These are phyloP conservation scores for Carcharodon carcharias DNA, from an alignment of 2,797 vertebrate genomes.

Conservation along the genomic window DNA sequence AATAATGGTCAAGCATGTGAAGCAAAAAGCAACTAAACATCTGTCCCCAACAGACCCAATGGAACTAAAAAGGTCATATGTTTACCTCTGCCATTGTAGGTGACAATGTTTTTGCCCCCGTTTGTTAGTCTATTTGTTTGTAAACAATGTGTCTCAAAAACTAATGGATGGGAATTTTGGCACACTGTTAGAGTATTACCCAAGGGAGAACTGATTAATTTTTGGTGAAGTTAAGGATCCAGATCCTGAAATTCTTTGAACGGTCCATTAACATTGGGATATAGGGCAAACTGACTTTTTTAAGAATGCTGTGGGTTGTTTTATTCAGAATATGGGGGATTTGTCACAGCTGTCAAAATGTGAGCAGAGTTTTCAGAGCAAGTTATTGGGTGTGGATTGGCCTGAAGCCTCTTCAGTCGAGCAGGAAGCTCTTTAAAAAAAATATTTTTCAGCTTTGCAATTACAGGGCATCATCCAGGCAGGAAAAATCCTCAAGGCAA, in stretches of 20 bases:
- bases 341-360: neutral
- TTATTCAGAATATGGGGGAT: neutral
- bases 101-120: neutral
- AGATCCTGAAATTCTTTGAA: neutral
- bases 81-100: neutral
- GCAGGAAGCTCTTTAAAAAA: neutral
- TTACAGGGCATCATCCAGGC: neutral
- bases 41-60: neutral
- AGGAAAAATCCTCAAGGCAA: neutral
- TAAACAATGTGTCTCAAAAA: too few species aligned
- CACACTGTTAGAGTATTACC: too few species aligned
- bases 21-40: neutral
- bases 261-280: neutral
- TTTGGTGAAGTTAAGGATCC: too few species aligned
- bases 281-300: neutral
- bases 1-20: neutral
- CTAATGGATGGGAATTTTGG: too few species aligned
- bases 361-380: neutral
- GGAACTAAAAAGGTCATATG: neutral
- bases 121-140: neutral
- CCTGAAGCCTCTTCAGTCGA: too few species aligned
- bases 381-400: neutral
- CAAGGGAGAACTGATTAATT: too few species aligned
- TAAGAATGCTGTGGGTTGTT: too few species aligned
- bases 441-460: neutral